Percentiles rank a stretch among this genome's conserved stretches.
Conservation (phyloP, 2,888 invertebrate species). For the Chirona hameri region DNA sequence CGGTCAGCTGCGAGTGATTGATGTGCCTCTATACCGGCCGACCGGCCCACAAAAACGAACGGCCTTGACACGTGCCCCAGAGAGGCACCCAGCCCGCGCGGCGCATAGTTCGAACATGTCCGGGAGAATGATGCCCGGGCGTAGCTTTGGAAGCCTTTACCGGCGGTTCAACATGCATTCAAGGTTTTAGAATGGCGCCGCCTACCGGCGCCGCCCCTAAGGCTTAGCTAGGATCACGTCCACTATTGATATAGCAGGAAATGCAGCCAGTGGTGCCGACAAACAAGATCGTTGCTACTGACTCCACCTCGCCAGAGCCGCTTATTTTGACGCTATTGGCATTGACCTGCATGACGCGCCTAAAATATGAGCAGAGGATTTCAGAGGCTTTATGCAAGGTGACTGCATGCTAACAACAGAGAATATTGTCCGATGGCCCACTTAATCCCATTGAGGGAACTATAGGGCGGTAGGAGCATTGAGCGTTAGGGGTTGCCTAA, state of each 20-base stretch:
- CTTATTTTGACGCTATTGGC: not conserved
- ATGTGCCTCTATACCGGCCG: not conserved
- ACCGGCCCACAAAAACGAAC: not conserved
- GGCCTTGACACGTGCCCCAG: not conserved
- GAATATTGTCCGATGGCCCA: too few relatives aligned
- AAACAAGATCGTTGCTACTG: not conserved
- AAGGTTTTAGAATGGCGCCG: not conserved
- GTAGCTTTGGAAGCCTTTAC: not conserved
- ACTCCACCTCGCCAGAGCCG: not conserved
- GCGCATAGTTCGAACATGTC: too few relatives aligned
- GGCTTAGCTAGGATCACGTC: not conserved
- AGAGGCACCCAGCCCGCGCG: not conserved
- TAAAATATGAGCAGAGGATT: too few relatives aligned
- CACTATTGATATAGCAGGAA: not conserved
- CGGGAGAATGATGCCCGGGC: too few relatives aligned
- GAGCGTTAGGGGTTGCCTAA: too few relatives aligned
- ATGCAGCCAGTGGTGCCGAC: not conserved
- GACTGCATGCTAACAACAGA: too few relatives aligned
- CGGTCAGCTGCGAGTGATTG: not conserved
- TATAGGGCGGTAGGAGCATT: too few relatives aligned
- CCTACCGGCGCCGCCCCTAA: not conserved
- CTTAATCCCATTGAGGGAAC: too few relatives aligned
- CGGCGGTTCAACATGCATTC: not conserved
- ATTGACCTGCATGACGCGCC: not conserved
- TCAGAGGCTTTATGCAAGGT: too few relatives aligned